phyloP scores from a whole-genome alignment of 2,888 invertebrate genomes.

The Eulithis testata region DNA sequence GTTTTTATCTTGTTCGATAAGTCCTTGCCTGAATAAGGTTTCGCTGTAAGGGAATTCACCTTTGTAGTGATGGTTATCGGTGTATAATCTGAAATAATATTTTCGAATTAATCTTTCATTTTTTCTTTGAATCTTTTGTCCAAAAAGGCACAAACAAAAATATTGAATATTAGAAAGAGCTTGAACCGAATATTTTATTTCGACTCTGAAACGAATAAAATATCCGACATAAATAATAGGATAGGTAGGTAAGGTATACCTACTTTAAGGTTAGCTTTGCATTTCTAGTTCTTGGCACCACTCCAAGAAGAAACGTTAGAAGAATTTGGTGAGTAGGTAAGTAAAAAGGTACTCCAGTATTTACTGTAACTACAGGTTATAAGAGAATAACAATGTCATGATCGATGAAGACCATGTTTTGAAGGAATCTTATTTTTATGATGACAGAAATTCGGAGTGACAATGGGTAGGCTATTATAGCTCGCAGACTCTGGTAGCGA shows the following conservation, averaged over 20 bases:
- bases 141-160: not conserved
- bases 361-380: not conserved
- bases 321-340: constrained; percentile 19
- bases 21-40: constrained; percentile 59
- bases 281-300: constrained; percentile 18
- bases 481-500: too few species aligned
- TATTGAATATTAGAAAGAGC: not conserved
- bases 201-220: constrained; percentile 3
- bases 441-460: too few species aligned
- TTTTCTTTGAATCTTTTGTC: constrained; percentile 3
- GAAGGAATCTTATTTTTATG: too few species aligned
- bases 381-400: too few species aligned
- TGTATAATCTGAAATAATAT: constrained; percentile 56
- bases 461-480: too few species aligned
- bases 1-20: constrained; percentile 59
- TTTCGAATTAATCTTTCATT: not conserved
- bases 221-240: constrained; percentile 14
- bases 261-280: constrained; percentile 23
- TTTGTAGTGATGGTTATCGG: constrained; percentile 58
- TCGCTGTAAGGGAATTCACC: constrained; percentile 63
- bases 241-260: not conserved
- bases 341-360: constrained; percentile 12
- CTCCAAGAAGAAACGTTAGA: constrained; percentile 26
- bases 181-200: not conserved
- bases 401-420: too few species aligned